These are phyloP conservation scores for Melanerpes formicivorus DNA, from an alignment of 2,113 vertebrate species.

Conservation along the genomic window DNA sequence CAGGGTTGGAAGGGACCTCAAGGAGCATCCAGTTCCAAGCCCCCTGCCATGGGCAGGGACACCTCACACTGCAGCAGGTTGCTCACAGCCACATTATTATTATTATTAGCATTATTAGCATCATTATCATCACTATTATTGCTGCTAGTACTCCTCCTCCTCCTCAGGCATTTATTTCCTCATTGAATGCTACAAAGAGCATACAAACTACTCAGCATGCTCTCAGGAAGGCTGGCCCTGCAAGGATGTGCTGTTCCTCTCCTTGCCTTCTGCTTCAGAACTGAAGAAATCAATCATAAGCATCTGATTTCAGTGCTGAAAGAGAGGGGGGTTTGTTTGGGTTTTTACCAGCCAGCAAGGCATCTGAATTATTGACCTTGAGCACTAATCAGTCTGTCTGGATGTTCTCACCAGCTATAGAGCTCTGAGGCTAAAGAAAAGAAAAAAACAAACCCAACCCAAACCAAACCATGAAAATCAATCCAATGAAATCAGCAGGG, in stretches of 20 bases:
- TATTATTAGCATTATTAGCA: too few species aligned
- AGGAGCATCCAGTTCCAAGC: too few species aligned
- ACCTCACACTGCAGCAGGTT: too few species aligned
- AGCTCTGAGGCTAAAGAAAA: neutral
- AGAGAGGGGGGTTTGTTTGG: neutral
- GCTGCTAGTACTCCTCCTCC: too few species aligned
- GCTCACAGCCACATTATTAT: too few species aligned
- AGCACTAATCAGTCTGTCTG: neutral
- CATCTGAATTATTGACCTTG: constrained; percentile 58
- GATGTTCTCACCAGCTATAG: neutral
- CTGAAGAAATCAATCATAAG: constrained; percentile 34
- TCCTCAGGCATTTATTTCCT: neutral
- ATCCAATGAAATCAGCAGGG: constrained; percentile 72
- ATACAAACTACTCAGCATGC: neutral
- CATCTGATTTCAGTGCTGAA: constrained; percentile 43
- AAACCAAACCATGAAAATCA: neutral
- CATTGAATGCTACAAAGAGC: neutral
- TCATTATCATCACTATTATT: too few species aligned
- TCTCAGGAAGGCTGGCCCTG: neutral
- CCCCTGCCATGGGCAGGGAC: too few species aligned
- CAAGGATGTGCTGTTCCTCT: neutral
- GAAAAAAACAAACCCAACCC: neutral
- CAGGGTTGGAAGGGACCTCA: too few species aligned
- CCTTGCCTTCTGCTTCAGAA: neutral
- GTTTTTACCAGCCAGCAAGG: neutral